phyloP scores from a whole-genome alignment of 2,888 invertebrate species.

The Physocephala rufipes region DNA sequence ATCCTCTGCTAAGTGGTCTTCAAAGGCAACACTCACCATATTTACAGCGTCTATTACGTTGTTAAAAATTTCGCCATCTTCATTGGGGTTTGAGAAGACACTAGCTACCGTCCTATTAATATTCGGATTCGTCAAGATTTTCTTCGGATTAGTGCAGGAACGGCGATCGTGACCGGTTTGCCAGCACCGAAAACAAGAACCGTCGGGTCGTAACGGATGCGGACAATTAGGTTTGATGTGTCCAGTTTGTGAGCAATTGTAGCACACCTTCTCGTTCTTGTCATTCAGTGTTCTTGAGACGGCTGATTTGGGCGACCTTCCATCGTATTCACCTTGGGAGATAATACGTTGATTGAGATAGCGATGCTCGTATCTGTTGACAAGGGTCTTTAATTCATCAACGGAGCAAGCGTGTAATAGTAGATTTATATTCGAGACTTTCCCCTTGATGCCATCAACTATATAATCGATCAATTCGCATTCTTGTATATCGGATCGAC shows the following conservation, averaged over 20 bases:
- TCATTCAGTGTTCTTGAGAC: background rate
- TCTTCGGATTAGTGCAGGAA: background rate
- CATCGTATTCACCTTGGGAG: no score
- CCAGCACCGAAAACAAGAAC: constrained; percentile 30
- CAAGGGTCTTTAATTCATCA: constrained; percentile 10
- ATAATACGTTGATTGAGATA: constrained; percentile 3
- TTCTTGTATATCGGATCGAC: constrained; percentile 25
- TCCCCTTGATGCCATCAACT: constrained; percentile 22
- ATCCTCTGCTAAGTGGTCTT: no score
- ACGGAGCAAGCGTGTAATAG: constrained; percentile 2
- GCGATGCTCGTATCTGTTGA: constrained; percentile 20
- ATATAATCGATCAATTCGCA: constrained; percentile 30
- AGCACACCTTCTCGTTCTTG: background rate
- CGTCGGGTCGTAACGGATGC: constrained; percentile 17
- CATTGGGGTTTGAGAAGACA: no score
- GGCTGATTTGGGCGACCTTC: background rate
- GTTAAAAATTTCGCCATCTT: no score
- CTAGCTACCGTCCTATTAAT: no score
- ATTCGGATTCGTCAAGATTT: no score
- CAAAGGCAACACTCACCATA: constrained; percentile 3
- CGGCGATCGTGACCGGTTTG: constrained; percentile 12
- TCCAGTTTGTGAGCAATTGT: constrained; percentile 23
- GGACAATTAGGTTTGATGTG: constrained; percentile 32
- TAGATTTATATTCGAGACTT: constrained; percentile 8
- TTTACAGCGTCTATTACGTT: no score